These are phyloP conservation scores for Acipenser transmontanus DNA, from an alignment of 2,797 vertebrate genomes.

Conservation along the genomic window DNA sequence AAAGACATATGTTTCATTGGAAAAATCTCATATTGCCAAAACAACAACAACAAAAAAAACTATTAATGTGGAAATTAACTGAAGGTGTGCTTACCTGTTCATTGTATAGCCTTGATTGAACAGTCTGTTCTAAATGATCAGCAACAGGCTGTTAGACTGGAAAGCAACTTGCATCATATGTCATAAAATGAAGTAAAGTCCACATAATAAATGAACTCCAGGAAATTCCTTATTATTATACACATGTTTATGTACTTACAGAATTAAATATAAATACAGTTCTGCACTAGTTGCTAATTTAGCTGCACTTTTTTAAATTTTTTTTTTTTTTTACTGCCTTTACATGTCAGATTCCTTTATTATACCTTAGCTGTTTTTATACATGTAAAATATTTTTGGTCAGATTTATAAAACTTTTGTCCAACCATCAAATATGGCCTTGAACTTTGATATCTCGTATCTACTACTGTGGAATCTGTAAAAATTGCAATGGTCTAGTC, in stretches of 20 bases:
- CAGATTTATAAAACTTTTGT: no score
- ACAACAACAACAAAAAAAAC: not conserved
- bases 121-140: slow-evolving; percentile 9
- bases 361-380: no score
- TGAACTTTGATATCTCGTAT: no score
- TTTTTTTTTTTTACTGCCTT: no score
- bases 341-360: no score
- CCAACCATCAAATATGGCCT: no score
- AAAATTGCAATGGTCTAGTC: no score
- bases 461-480: no score
- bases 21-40: not conserved
- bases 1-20: not conserved
- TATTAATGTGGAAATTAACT: not conserved
- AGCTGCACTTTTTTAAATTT: no score
- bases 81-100: slow-evolving; percentile 46
- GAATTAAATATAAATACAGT: not conserved
- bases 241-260: not conserved
- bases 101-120: slow-evolving; percentile 34
- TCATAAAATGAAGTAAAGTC: slow-evolving; percentile 45
- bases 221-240: slow-evolving; percentile 28
- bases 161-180: slow-evolving; percentile 6
- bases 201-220: slow-evolving; percentile 34
- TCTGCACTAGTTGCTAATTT: no score
- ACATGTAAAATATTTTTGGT: no score
- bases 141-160: not conserved